A percentile compares a stretch with the other conserved stretches of the same genome.
Conservation (phyloP, 1,140 invertebrate genomes). For the Phymorhynchus buccinoides region DNA sequence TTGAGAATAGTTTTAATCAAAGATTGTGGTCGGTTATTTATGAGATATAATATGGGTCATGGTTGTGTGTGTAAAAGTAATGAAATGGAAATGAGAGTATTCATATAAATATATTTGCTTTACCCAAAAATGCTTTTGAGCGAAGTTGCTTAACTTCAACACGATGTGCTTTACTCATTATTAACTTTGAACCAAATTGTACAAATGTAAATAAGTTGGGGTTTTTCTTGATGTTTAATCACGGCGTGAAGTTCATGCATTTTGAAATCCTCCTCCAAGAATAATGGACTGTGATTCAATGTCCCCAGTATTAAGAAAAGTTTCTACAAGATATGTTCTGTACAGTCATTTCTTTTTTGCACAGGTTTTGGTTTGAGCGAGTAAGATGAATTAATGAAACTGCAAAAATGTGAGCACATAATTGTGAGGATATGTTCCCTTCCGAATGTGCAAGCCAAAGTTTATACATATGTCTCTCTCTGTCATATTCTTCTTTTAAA, state of each 20-base stretch:
- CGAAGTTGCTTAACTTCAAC: too few species aligned
- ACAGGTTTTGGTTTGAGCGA: background rate
- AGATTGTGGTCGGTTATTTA: too few species aligned
- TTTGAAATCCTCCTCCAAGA: background rate
- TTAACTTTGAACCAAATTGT: background rate
- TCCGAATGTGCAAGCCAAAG: too few species aligned
- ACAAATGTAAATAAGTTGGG: background rate
- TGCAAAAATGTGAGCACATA: too few species aligned
- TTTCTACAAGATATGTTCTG: background rate
- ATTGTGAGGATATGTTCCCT: background rate
- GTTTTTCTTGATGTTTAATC: background rate
- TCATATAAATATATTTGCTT: too few species aligned
- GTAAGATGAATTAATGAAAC: background rate
- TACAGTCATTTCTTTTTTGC: background rate
- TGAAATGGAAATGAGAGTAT: too few species aligned
- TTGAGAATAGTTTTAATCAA: too few species aligned
- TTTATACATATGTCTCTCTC: too few species aligned
- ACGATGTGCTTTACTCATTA: too few species aligned
- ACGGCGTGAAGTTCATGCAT: background rate
- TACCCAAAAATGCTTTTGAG: background rate
- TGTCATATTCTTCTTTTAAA: too few species aligned
- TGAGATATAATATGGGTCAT: too few species aligned
- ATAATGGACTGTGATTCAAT: background rate
- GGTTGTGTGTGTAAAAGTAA: too few species aligned
- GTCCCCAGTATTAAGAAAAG: background rate